phyloP scores from a whole-genome alignment of 2,888 invertebrate genomes.

The Patella depressa region DNA sequence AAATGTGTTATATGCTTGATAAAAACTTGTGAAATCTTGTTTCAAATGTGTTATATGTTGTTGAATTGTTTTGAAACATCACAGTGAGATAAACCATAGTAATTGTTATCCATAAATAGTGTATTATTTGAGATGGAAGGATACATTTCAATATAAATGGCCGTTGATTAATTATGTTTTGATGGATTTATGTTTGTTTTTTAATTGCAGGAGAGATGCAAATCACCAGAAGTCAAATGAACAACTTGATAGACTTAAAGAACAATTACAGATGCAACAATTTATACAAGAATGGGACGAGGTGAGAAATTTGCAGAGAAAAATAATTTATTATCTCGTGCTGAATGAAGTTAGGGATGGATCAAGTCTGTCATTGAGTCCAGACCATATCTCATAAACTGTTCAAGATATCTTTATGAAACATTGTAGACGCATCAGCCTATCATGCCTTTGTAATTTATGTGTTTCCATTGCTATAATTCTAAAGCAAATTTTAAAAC shows the following conservation, averaged over 20 bases:
- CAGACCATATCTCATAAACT: too few relatives aligned
- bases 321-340: too few relatives aligned
- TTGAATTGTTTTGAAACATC: background rate
- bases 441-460: too few relatives aligned
- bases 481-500: too few relatives aligned
- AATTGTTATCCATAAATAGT: background rate
- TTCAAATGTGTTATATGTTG: too few relatives aligned
- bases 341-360: too few relatives aligned
- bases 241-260: constrained; percentile 92
- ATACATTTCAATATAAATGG: background rate
- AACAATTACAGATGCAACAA: constrained; percentile 95
- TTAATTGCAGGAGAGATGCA: constrained; percentile 77
- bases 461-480: too few relatives aligned
- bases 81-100: background rate
- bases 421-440: too few relatives aligned
- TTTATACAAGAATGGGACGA: constrained; percentile 79
- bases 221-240: constrained; percentile 93
- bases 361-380: too few relatives aligned
- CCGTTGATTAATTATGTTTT: background rate
- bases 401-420: too few relatives aligned
- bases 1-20: too few relatives aligned
- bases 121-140: background rate
- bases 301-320: constrained; percentile 46
- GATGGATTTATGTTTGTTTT: background rate
- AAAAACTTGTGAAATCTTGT: too few relatives aligned